Evolutionary conservation across 2,797 vertebrate species (phyloP).

Genomic region (Anguilla obscura): DNA sequence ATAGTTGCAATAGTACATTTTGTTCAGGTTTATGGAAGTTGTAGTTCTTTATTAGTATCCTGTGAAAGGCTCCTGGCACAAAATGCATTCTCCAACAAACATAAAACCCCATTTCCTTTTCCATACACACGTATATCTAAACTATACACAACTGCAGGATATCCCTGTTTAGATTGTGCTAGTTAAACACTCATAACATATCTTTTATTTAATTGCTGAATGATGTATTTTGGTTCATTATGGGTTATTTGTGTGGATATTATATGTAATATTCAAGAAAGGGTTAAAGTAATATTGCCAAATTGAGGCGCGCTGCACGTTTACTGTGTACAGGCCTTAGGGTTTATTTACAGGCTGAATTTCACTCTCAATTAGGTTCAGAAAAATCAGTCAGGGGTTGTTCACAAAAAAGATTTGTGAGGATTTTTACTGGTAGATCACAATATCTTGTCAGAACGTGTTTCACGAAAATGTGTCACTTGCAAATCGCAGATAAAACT

Average conservation of each 20-base stretch:
- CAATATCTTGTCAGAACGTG: too few species aligned
- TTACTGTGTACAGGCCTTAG: background rate
- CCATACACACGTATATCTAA: constrained; percentile 4
- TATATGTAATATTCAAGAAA: background rate
- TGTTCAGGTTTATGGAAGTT: background rate
- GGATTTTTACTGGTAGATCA: too few species aligned
- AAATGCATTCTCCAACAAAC: background rate
- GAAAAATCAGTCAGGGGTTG: too few species aligned
- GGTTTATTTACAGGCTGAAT: background rate
- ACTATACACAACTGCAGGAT: background rate
- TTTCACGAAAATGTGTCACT: too few species aligned
- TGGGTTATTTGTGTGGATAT: background rate
- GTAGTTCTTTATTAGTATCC: background rate
- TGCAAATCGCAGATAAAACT: too few species aligned
- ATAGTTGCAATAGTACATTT: background rate
- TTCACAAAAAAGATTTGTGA: too few species aligned
- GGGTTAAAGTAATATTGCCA: background rate
- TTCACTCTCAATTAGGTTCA: background rate
- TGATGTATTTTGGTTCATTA: background rate
- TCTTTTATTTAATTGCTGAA: constrained; percentile 1
- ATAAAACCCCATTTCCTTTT: background rate
- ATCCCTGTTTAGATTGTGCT: background rate
- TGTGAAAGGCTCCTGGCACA: background rate
- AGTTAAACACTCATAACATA: background rate
- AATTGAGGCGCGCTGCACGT: background rate